These are phyloP conservation scores for Phyto melanocephala DNA, from an alignment of 2,888 invertebrate species.

Conservation along the genomic window DNA sequence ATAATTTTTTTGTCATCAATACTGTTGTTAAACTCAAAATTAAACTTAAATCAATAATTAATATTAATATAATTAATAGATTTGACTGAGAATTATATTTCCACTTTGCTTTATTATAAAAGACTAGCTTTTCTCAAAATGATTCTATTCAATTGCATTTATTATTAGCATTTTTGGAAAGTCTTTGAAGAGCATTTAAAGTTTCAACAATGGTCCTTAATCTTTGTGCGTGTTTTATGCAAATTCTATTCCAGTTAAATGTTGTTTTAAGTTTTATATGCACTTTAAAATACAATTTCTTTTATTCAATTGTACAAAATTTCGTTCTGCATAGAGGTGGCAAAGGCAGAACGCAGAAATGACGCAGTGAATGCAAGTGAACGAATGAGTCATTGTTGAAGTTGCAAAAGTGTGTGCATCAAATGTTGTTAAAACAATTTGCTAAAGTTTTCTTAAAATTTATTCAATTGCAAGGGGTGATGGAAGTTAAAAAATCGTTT, in stretches of 20 bases:
- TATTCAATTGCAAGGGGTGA: neutral
- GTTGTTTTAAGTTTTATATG: slow-evolving; percentile 10
- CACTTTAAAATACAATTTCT: slow-evolving; percentile 9
- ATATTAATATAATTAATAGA: too few relatives aligned
- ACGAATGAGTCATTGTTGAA: neutral
- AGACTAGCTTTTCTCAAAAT: neutral
- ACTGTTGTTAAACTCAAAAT: too few relatives aligned
- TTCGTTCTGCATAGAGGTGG: neutral
- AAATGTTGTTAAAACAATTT: slow-evolving; percentile 43
- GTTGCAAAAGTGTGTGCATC: neutral
- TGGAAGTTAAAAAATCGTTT: neutral
- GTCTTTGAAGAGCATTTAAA: slow-evolving; percentile 27
- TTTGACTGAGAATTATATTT: slow-evolving; percentile 27
- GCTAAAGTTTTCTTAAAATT: slow-evolving; percentile 11
- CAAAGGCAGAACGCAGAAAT: neutral
- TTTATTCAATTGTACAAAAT: slow-evolving; percentile 25
- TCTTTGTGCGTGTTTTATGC: slow-evolving; percentile 27
- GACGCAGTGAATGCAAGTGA: neutral
- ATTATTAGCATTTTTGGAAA: slow-evolving; percentile 28
- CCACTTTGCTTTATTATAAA: neutral
- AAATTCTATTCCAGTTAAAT: slow-evolving; percentile 19
- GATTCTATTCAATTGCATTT: slow-evolving; percentile 25
- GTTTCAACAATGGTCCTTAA: slow-evolving; percentile 10
- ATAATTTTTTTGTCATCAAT: too few relatives aligned
- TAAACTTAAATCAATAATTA: too few relatives aligned